These are phyloP conservation scores for Crotalus helleri DNA, from an alignment of 2,113 vertebrate genomes.

Conservation along the genomic window DNA sequence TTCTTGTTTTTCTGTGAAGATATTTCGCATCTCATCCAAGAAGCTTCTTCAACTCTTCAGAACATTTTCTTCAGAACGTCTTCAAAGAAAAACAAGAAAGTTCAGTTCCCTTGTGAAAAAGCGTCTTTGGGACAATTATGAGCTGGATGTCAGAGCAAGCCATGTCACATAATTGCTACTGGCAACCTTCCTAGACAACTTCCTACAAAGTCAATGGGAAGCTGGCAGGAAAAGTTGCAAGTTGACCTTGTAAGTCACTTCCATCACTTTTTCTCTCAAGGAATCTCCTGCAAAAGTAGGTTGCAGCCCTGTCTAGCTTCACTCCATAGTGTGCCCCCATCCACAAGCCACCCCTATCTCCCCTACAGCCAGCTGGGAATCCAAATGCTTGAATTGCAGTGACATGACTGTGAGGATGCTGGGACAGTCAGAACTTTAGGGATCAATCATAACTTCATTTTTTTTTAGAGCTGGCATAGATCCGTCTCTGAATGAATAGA, in stretches of 20 bases:
- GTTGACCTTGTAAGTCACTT: background rate
- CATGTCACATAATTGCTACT: background rate
- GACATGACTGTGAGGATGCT: background rate
- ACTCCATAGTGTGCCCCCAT: background rate
- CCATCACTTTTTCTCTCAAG: background rate
- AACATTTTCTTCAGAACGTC: no score
- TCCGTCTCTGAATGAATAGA: background rate
- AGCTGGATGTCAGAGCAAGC: background rate
- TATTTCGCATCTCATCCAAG: no score
- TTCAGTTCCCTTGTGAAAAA: no score
- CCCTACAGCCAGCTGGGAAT: no score
- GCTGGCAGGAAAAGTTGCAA: background rate
- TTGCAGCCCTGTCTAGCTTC: background rate
- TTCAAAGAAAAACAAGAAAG: no score
- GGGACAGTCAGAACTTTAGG: background rate
- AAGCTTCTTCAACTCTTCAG: no score
- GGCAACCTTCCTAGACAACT: background rate
- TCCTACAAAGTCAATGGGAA: background rate
- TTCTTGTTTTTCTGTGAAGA: no score
- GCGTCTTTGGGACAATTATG: no score
- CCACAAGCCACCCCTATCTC: background rate
- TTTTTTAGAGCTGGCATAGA: background rate
- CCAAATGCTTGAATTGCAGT: background rate
- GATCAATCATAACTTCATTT: background rate
- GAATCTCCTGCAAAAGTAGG: background rate